Conservation (phyloP, 92 coral and sea anemone genomes). For the Anthopleura xanthogrammica region DNA sequence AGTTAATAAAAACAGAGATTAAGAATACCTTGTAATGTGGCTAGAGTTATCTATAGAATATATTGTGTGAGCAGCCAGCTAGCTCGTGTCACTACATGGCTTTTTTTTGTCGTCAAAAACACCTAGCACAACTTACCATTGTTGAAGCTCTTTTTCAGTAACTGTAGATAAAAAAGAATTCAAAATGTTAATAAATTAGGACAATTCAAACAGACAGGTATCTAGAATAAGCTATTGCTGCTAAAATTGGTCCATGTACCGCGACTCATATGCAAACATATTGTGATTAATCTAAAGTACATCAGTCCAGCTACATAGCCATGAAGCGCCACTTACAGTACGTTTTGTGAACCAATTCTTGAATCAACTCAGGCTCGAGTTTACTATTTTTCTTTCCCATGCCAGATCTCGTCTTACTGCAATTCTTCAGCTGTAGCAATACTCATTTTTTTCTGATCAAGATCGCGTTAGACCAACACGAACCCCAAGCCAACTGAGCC, state of each 20-base stretch:
- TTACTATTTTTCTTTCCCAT: slow-evolving; percentile 97
- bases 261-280: slow-evolving; percentile 9
- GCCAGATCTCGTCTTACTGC: background rate
- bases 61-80: background rate
- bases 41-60: no score
- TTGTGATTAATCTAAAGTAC: background rate
- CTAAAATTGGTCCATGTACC: background rate
- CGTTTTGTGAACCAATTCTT: slow-evolving; percentile 88
- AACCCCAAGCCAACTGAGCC: background rate
- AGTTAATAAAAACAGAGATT: background rate
- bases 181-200: slow-evolving; percentile 4
- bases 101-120: background rate
- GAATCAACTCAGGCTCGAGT: slow-evolving; percentile 80
- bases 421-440: background rate
- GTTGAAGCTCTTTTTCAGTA: slow-evolving; percentile 94
- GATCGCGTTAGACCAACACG: background rate
- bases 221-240: slow-evolving; percentile 4
- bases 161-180: slow-evolving; percentile 54
- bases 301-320: no score
- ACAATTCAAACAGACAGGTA: background rate
- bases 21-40: background rate
- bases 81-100: background rate
- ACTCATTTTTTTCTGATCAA: background rate
- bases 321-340: slow-evolving; percentile 65
- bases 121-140: slow-evolving; percentile 65